These are phyloP conservation scores for Danionella dracula DNA, from an alignment of 2,797 vertebrate genomes.

Conservation along the genomic window DNA sequence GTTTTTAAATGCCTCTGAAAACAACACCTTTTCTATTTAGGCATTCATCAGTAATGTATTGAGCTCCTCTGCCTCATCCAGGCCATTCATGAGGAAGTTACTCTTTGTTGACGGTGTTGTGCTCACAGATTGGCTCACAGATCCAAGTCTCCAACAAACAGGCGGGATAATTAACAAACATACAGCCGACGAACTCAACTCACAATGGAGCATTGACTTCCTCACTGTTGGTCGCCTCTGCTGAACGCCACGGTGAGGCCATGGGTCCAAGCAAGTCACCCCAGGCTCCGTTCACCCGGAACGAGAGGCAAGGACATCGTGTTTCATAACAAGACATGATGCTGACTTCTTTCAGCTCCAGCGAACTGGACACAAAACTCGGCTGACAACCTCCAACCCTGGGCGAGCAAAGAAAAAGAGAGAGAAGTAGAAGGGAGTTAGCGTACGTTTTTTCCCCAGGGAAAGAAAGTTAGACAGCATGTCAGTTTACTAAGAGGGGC, in stretches of 20 bases:
- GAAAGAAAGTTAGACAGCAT: too few relatives aligned
- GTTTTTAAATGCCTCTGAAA: neutral
- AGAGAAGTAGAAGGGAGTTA: constrained; percentile 50
- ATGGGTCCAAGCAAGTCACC: constrained; percentile 53
- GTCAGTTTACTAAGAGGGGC: too few relatives aligned
- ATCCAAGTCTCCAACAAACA: constrained; percentile 58
- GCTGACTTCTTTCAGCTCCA: constrained; percentile 85
- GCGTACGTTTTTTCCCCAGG: constrained; percentile 29
- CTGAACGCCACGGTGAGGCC: constrained; percentile 55
- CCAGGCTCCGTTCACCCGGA: constrained; percentile 59
- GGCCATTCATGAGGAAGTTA: constrained; percentile 56
- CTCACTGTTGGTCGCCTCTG: constrained; percentile 70
- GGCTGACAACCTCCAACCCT: constrained; percentile 70
- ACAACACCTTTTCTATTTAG: neutral
- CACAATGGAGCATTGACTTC: constrained; percentile 79
- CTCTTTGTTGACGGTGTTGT: constrained; percentile 65
- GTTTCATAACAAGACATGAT: constrained; percentile 78
- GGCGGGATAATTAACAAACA: constrained; percentile 76
- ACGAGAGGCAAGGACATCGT: constrained; percentile 70
- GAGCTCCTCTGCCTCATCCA: constrained; percentile 50
- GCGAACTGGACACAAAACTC: constrained; percentile 78
- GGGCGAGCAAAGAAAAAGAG: constrained; percentile 59
- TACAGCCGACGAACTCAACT: constrained; percentile 65
- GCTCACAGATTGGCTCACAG: constrained; percentile 58
- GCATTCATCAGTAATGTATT: neutral